A percentile compares a stretch with the other conserved stretches of the same genome.
These are phyloP conservation scores for Tribolium madens DNA, from an alignment of 1,140 invertebrate species.

Conservation along the genomic window DNA sequence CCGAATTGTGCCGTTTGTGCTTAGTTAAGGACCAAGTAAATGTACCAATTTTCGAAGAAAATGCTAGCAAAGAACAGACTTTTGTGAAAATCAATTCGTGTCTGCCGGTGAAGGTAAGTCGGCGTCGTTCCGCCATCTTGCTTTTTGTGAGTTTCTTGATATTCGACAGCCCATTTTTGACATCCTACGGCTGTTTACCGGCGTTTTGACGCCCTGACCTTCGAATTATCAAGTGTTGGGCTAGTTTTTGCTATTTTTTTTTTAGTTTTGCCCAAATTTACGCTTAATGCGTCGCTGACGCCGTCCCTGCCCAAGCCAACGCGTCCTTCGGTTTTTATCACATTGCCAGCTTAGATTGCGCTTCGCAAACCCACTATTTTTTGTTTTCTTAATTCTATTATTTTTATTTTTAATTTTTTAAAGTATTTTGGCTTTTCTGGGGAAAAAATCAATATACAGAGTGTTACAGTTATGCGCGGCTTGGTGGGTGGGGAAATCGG, in stretches of 20 bases:
- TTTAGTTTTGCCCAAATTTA: not conserved
- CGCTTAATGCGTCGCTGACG: not conserved
- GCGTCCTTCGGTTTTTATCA: too few relatives aligned
- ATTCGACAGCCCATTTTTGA: constrained; percentile 59
- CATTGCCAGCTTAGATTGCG: too few relatives aligned
- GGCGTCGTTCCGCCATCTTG: constrained; percentile 65
- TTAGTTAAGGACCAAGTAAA: constrained; percentile 72
- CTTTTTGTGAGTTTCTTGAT: constrained; percentile 54
- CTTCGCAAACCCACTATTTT: too few relatives aligned
- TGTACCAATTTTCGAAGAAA: constrained; percentile 71
- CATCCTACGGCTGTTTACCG: constrained; percentile 54
- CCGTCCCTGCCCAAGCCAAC: too few relatives aligned
- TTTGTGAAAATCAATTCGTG: constrained; percentile 72
- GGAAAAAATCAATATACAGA: constrained; percentile 55
- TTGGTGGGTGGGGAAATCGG: constrained; percentile 17
- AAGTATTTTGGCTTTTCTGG: not conserved
- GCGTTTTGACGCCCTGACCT: not conserved
- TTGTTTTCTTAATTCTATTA: too few relatives aligned
- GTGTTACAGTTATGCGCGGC: constrained; percentile 48
- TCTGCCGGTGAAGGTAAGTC: constrained; percentile 73
- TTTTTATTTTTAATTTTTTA: too few relatives aligned
- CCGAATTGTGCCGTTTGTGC: constrained; percentile 72
- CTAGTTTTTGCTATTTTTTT: not conserved
- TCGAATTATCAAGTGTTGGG: not conserved
- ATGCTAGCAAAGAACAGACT: constrained; percentile 69